Evolutionary conservation across 2,888 invertebrate genomes (phyloP).

Genomic region (Torymus texanus): DNA sequence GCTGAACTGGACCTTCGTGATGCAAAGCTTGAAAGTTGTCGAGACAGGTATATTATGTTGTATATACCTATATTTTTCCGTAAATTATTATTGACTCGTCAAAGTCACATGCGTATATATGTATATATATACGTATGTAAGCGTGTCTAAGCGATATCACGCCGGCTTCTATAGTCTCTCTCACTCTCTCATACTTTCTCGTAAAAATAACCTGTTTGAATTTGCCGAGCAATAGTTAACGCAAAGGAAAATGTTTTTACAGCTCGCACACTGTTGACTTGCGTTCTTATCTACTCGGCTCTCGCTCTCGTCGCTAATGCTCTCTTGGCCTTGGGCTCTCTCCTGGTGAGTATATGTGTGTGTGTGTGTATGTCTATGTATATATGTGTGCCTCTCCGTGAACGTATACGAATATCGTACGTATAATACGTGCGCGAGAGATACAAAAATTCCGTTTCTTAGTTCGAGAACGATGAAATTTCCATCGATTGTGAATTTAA

Average conservation of each 20-base stretch:
- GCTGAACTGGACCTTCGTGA: constrained; percentile 68
- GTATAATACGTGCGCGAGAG: neutral
- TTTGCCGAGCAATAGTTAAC: constrained; percentile 11
- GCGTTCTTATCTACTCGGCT: constrained; percentile 66
- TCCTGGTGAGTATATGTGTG: constrained; percentile 65
- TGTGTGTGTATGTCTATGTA: neutral
- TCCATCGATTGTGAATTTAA: constrained; percentile 21
- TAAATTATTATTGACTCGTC: constrained; percentile 10
- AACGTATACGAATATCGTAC: neutral
- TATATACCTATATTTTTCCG: neutral
- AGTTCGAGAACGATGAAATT: constrained; percentile 18
- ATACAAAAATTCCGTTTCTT: constrained; percentile 34
- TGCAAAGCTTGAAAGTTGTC: constrained; percentile 62
- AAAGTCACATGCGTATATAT: constrained; percentile 10
- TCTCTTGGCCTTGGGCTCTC: constrained; percentile 68
- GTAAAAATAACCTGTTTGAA: constrained; percentile 42
- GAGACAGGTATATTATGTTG: constrained; percentile 61
- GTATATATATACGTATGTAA: neutral
- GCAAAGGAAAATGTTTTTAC: constrained; percentile 54
- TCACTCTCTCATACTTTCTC: too few relatives aligned
- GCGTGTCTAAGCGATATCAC: too few relatives aligned
- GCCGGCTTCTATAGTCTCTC: too few relatives aligned
- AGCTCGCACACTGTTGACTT: constrained; percentile 66
- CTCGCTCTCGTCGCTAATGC: constrained; percentile 67
- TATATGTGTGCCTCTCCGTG: too few relatives aligned